These are phyloP conservation scores for Erpornis zantholeuca DNA, from an alignment of 2,113 vertebrate species.

Conservation along the genomic window DNA sequence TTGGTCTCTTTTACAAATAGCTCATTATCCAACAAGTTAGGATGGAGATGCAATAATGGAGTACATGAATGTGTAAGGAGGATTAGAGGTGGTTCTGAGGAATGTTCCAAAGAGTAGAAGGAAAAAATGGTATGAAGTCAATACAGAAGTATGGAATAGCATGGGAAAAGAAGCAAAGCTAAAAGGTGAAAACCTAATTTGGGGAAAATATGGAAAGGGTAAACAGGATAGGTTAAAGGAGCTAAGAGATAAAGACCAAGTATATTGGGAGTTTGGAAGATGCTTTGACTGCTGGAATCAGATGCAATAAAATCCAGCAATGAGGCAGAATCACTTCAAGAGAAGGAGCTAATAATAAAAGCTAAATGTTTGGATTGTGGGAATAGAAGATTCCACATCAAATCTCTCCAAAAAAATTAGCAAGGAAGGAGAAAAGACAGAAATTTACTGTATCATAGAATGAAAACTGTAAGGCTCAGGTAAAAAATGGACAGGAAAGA, in stretches of 20 bases:
- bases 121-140: not conserved
- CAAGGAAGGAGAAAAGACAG: not conserved
- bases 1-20: not conserved
- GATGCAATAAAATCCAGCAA: not conserved
- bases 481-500: not conserved
- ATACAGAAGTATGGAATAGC: not conserved
- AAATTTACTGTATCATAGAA: not conserved
- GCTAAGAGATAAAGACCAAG: not conserved
- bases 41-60: not conserved
- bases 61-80: not conserved
- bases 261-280: not conserved
- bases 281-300: not conserved
- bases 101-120: not conserved
- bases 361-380: not conserved
- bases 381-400: slow-evolving; percentile 1
- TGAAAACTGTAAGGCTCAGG: rapidly evolving
- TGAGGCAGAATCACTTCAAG: not conserved
- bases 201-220: not conserved
- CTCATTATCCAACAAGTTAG: not conserved
- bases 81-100: not conserved
- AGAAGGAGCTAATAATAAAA: not conserved
- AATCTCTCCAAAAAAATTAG: not conserved
- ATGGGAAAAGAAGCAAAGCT: not conserved
- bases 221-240: not conserved
- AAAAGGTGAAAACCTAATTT: not conserved